Conservation (phyloP, 2,113 vertebrate genomes). For the Ceyx cyanopectus region DNA sequence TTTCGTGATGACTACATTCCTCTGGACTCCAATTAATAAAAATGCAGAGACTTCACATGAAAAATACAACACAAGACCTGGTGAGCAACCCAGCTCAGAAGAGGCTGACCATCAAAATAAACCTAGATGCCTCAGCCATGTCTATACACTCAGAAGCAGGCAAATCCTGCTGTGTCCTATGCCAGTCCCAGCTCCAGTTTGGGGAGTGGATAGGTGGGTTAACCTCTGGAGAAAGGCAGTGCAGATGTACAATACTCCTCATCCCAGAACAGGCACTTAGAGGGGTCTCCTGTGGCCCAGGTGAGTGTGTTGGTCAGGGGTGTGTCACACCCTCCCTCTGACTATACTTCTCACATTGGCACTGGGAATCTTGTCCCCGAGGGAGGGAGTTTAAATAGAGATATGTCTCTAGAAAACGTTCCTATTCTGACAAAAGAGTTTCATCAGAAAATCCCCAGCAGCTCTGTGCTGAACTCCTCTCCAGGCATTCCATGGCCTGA, state of each 20-base stretch:
- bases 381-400: neutral
- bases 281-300: neutral
- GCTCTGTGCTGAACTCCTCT: neutral
- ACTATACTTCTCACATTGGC: neutral
- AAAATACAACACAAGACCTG: neutral
- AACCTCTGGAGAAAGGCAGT: neutral
- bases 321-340: neutral
- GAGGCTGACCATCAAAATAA: neutral
- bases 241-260: fast-evolving
- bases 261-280: neutral
- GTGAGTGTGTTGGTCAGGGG: neutral
- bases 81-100: neutral
- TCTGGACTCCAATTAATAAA: neutral
- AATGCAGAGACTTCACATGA: neutral
- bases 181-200: neutral
- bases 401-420: neutral
- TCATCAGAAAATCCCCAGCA: slow-evolving; percentile 1
- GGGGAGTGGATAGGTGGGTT: neutral
- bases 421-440: neutral
- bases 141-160: neutral
- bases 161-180: neutral
- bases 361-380: neutral
- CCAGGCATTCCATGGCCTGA: neutral
- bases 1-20: neutral
- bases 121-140: neutral